Evolutionary conservation across 2,113 vertebrate genomes (phyloP).

Genomic region (Pseudolaguvia tuberculata): DNA sequence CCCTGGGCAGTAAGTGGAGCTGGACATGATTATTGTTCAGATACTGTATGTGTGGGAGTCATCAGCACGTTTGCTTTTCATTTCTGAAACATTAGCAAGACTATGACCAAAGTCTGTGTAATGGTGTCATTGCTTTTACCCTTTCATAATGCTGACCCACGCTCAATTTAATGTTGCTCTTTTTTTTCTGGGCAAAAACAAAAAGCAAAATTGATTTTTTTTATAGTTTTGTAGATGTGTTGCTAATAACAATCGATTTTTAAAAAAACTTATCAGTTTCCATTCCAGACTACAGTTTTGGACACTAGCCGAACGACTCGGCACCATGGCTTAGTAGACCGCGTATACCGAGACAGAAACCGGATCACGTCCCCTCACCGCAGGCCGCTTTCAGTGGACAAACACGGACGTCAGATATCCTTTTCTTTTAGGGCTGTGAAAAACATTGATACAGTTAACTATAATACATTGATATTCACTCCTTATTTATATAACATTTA

Average conservation of each 20-base stretch:
- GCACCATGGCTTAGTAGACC: constrained; percentile 93
- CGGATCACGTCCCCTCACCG: constrained; percentile 91
- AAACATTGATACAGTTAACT: no score
- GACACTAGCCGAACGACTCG: constrained; percentile 95
- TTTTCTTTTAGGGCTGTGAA: constrained; percentile 53
- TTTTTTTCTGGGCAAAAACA: not conserved
- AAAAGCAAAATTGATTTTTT: not conserved
- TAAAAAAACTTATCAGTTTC: constrained; percentile 42
- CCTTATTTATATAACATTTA: no score
- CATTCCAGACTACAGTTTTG: constrained; percentile 85
- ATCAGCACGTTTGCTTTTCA: constrained; percentile 69
- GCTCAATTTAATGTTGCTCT: constrained; percentile 14
- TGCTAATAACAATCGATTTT: not conserved
- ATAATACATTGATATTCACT: no score
- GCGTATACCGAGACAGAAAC: constrained; percentile 90
- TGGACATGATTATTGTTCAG: not conserved
- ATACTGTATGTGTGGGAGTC: constrained; percentile 37
- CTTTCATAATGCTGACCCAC: constrained; percentile 40
- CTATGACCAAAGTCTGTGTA: not conserved
- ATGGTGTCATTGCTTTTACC: constrained; percentile 40
- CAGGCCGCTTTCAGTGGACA: constrained; percentile 89
- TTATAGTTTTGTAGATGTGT: not conserved
- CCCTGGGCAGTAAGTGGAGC: not conserved
- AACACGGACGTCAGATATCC: constrained; percentile 98
- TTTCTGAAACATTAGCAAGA: constrained; percentile 64